A percentile compares a stretch with the other conserved stretches of the same genome.
Conservation (phyloP, 1,140 invertebrate genomes). For the Lucilia sericata region DNA sequence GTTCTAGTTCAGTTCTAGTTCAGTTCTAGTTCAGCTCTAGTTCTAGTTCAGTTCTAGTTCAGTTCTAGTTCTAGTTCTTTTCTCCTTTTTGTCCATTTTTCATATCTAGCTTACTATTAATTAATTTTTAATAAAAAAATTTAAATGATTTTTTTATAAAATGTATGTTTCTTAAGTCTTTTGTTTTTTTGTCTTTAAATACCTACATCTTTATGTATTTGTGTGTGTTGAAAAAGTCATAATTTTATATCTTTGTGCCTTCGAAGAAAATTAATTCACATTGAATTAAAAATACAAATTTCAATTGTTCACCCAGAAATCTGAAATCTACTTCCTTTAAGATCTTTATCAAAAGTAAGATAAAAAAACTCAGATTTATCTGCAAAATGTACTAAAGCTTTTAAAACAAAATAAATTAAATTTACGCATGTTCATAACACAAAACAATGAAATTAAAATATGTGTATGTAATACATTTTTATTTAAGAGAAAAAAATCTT, state of each 20-base stretch:
- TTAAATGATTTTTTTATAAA: no score
- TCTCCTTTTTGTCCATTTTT: no score
- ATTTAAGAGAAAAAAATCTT: background rate
- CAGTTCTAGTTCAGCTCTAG: no score
- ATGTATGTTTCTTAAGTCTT: background rate
- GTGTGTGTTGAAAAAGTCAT: no score
- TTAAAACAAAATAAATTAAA: conserved; percentile 11
- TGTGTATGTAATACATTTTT: background rate
- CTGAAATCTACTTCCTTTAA: background rate
- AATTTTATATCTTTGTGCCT: no score
- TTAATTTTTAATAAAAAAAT: no score
- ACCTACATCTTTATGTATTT: background rate
- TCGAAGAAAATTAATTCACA: background rate
- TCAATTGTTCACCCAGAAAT: background rate
- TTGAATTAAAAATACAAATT: background rate
- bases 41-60: no score
- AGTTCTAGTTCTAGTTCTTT: no score
- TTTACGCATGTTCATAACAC: conserved; percentile 3
- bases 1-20: no score
- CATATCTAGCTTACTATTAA: no score
- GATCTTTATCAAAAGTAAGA: background rate
- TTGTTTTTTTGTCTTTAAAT: background rate
- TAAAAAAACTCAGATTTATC: background rate
- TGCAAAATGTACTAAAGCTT: background rate
- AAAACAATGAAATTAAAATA: background rate